Evolutionary conservation across 2,888 invertebrate genomes (phyloP).

Genomic region (Scaptomyza flava): DNA sequence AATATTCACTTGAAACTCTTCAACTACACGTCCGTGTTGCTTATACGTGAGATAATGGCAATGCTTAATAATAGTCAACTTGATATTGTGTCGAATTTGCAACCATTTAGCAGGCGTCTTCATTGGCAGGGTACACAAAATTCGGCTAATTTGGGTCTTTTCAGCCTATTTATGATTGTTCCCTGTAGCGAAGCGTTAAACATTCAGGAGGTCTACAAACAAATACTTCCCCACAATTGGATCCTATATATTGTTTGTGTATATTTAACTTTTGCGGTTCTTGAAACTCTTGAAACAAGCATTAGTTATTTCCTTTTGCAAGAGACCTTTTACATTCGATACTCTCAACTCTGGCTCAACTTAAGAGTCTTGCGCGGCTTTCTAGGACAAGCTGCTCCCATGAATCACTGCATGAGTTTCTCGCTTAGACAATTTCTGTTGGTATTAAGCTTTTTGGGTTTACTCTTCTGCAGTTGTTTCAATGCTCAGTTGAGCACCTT

Average conservation of each 20-base stretch:
- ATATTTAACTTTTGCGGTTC: constrained; percentile 13
- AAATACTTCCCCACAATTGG: not conserved
- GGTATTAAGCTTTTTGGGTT: constrained; percentile 6
- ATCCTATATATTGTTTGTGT: accelerated
- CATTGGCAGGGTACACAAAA: not conserved
- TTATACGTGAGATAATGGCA: not conserved
- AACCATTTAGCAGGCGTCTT: not conserved
- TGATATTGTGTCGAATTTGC: constrained; percentile 30
- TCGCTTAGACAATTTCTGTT: constrained; percentile 18
- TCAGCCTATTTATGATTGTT: constrained; percentile 34
- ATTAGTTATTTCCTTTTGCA: not conserved
- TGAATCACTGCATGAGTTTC: not conserved
- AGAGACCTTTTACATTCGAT: not conserved
- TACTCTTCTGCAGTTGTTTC: not conserved
- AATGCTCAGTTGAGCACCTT: constrained; percentile 35
- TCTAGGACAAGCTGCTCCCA: constrained; percentile 10
- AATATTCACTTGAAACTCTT: constrained; percentile 23
- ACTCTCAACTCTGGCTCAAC: constrained; percentile 20
- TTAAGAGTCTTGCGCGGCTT: constrained; percentile 19
- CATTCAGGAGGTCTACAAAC: constrained; percentile 10
- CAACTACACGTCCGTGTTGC: accelerated
- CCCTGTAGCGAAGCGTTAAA: constrained; percentile 45
- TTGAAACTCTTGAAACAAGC: constrained; percentile 1
- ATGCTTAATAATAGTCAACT: not conserved
- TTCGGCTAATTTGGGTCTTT: not conserved